Base-by-base conservation (phyloP, 2,113 vertebrate species). In the Colinus virginianus region DNA sequence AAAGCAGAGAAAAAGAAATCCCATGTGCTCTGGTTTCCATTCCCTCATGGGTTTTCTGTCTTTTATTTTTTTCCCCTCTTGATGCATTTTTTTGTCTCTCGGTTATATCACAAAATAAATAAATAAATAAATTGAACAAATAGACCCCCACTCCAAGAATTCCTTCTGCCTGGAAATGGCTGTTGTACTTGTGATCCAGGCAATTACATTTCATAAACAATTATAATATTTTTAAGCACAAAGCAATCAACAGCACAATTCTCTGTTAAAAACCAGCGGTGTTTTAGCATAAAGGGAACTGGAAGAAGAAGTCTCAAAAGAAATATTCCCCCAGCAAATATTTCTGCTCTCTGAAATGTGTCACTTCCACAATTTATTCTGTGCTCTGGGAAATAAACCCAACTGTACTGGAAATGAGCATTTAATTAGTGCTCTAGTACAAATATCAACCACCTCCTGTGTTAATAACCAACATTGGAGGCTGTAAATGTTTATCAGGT, bases 341-440 rank as follows among this genome's bases (percentile, higher is more conserved):
- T 42, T 89, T 78, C 64, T 92, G 49, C 67, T 77, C 11, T 46
- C 62, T 87, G 78, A 88, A 78, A 89, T 26, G 19, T 82, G 70
- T 63, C 68, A 45, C 34, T 92, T 90, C 45, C 59, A 69, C 87
- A 90, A 94, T 55, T 89, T 53, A 84, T 63, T n/a, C 49, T 4
- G 0, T 77, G 87, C 63, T 93, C 84, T 92, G 42, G 45, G 90
- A 84, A 46, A 79, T 46, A 11, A 53, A 45, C 84, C 74, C 6
- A 49, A 63, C 59, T 51, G 53, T 62, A 58, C 49, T 59, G 78
- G 74, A 89, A 96, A 94, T n/a, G 75, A 95, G 75, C 63, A 84
- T 89, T 96, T 94, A 90, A 95, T 96, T 95, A 94, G 70, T 14
- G 38, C 19, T 82, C 23, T 77, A 69, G 62, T 84, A 30, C 74